A percentile compares a stretch with the other conserved stretches of the same genome.
These are phyloP conservation scores for Lasioglossum vierecki DNA, from an alignment of 2,888 invertebrate species.

Conservation along the genomic window DNA sequence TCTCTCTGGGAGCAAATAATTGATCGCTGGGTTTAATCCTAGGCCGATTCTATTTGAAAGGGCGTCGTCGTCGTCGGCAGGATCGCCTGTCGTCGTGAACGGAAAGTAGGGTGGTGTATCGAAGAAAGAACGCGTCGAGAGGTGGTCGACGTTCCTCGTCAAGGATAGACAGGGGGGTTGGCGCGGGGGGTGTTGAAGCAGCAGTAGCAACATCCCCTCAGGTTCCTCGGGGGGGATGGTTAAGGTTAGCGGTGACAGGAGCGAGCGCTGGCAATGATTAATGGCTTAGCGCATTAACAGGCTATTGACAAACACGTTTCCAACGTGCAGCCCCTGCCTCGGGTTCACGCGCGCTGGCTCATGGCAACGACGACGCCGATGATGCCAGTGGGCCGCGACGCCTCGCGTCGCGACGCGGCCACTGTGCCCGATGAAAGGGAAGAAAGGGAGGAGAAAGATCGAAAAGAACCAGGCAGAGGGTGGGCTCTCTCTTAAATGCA, in stretches of 20 bases:
- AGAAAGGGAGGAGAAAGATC: conserved; percentile 71
- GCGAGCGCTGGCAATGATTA: conserved; percentile 83
- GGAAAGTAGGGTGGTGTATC: conserved; percentile 51
- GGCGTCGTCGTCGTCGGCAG: conserved; percentile 5
- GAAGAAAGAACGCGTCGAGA: conserved; percentile 64
- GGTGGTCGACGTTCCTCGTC: conserved; percentile 34
- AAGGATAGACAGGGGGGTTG: not conserved
- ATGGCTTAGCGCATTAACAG: conserved; percentile 85
- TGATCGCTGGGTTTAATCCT: conserved; percentile 44
- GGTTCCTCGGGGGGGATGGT: conserved; percentile 65
- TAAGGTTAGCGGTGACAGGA: conserved; percentile 80
- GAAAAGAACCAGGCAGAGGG: conserved; percentile 68
- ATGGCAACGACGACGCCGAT: conserved; percentile 29
- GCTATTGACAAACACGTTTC: conserved; percentile 84
- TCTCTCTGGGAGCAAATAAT: conserved; percentile 25
- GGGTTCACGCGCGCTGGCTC: conserved; percentile 43
- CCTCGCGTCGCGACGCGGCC: conserved; percentile 42
- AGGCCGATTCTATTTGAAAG: conserved; percentile 28
- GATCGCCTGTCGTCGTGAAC: conserved; percentile 41
- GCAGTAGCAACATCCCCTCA: conserved; percentile 48
- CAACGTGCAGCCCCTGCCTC: conserved; percentile 72
- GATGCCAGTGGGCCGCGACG: conserved; percentile 37
- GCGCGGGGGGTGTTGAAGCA: conserved; percentile 45
- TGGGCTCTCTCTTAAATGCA: conserved; percentile 75
- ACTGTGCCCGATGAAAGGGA: conserved; percentile 74